Evolutionary conservation across 2,797 vertebrate genomes (phyloP).

Genomic region (Cottoperca gobio): DNA sequence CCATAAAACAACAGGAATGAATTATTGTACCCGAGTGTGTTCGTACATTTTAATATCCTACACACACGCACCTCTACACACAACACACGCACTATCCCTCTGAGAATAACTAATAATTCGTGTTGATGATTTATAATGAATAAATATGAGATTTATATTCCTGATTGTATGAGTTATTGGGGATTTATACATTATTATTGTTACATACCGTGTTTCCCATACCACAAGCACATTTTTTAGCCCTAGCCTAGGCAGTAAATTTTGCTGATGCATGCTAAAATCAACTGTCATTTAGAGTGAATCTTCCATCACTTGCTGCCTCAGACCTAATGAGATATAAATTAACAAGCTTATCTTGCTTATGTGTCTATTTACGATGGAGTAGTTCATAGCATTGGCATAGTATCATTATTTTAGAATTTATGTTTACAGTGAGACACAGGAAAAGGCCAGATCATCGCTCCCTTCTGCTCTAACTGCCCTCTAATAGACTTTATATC

Average conservation of each 20-base stretch:
- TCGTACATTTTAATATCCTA: no score
- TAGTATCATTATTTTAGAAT: constrained; percentile 29
- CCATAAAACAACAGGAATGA: no score
- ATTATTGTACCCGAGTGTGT: no score
- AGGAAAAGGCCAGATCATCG: not conserved
- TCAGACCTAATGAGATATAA: constrained; percentile 38
- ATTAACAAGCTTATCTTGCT: constrained; percentile 26
- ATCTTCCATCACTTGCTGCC: constrained; percentile 35
- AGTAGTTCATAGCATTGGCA: constrained; percentile 20
- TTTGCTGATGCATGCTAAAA: constrained; percentile 49
- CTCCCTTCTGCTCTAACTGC: constrained; percentile 9
- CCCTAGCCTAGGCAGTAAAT: constrained; percentile 32
- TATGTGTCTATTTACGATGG: constrained; percentile 22
- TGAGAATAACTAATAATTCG: no score
- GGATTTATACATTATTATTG: no score
- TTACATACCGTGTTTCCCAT: no score
- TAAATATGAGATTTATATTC: no score
- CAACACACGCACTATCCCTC: no score
- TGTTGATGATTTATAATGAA: no score
- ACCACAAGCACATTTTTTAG: no score
- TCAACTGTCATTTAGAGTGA: constrained; percentile 45
- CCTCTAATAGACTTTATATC: constrained; percentile 15
- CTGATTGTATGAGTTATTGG: no score
- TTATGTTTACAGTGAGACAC: not conserved
- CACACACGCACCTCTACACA: no score